phyloP scores from a whole-genome alignment of 1,140 invertebrate genomes.

The Geopemphigus sp. region DNA sequence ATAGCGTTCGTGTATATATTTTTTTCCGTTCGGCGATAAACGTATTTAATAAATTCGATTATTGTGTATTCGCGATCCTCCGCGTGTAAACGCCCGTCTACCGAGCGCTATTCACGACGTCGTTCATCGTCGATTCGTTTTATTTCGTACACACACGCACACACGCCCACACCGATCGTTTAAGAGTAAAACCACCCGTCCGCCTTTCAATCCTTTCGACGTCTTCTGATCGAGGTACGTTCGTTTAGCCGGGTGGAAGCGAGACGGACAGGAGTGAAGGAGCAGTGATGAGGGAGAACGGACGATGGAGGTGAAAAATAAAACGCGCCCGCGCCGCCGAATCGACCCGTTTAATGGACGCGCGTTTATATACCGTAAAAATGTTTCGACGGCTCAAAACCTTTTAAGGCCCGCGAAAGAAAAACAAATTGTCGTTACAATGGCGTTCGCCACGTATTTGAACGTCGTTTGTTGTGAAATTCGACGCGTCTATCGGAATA shows the following conservation, averaged over 20 bases:
- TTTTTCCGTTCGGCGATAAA: not conserved
- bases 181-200: not conserved
- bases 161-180: too few relatives aligned
- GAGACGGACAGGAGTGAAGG: too few relatives aligned
- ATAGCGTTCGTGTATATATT: not conserved
- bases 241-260: not conserved
- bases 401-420: slow-evolving; percentile 11
- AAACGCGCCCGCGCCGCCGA: too few relatives aligned
- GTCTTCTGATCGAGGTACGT: not conserved
- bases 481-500: not conserved
- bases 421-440: not conserved
- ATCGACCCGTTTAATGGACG: slow-evolving; percentile 33
- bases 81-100: too few relatives aligned
- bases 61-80: not conserved
- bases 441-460: not conserved
- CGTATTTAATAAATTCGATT: not conserved
- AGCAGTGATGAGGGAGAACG: too few relatives aligned
- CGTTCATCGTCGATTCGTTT: too few relatives aligned
- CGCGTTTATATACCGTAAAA: slow-evolving; percentile 4
- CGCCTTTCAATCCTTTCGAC: slow-evolving; percentile 19
- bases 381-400: slow-evolving; percentile 28
- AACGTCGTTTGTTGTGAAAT: slow-evolving; percentile 36
- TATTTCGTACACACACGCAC: not conserved
- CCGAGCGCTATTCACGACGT: too few relatives aligned
- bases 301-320: too few relatives aligned